Conservation (phyloP, 1,140 invertebrate genomes). For the Drosophila kurseongensis region DNA sequence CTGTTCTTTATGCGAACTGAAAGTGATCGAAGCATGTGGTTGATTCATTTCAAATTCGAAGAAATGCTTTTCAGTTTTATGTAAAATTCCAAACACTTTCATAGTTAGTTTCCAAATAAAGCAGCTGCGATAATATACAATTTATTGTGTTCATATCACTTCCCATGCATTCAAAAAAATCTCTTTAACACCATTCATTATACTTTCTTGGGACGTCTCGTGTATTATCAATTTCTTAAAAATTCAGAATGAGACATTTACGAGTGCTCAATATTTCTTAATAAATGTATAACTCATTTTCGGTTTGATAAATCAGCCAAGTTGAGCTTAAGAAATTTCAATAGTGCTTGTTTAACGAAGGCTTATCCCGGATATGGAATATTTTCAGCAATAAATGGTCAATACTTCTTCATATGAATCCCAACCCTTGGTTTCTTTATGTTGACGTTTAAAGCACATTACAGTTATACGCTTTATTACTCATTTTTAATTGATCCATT, state of each 20-base stretch:
- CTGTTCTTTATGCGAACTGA: slow-evolving; percentile 8
- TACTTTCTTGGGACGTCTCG: not conserved
- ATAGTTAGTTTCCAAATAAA: not conserved
- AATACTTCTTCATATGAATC: slow-evolving; percentile 1
- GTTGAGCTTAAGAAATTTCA: not conserved
- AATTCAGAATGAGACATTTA: too few species aligned
- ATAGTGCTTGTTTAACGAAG: not conserved
- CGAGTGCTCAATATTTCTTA: too few species aligned
- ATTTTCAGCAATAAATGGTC: not conserved
- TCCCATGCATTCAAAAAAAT: too few species aligned
- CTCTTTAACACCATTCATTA: too few species aligned
- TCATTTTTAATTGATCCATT: slow-evolving; percentile 44
- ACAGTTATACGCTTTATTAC: slow-evolving; percentile 23
- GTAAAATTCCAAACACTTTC: not conserved
- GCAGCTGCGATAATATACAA: slow-evolving; percentile 5
- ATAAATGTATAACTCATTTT: not conserved
- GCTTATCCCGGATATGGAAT: not conserved
- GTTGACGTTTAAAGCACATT: slow-evolving; percentile 11
- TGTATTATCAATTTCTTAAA: not conserved
- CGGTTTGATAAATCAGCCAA: not conserved
- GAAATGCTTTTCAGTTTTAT: not conserved
- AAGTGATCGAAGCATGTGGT: slow-evolving; percentile 13
- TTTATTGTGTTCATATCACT: not conserved
- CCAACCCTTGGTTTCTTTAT: slow-evolving; percentile 2
- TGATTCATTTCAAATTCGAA: slow-evolving; percentile 11